Evolutionary conservation across 2,888 invertebrate genomes (phyloP).

Genomic region (Cotesia congregata): DNA sequence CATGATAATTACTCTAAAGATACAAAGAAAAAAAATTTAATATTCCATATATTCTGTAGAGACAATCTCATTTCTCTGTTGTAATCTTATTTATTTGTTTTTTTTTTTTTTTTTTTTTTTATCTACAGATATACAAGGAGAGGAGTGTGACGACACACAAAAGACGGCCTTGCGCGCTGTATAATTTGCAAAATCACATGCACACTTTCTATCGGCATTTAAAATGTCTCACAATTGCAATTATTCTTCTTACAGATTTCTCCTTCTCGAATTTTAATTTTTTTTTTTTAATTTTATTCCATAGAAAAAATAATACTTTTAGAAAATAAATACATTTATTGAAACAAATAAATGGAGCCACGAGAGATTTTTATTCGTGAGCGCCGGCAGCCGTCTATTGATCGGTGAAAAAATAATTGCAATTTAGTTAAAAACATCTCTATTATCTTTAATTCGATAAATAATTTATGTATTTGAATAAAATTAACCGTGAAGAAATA

Average conservation of each 20-base stretch:
- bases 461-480: background rate
- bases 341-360: background rate
- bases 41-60: background rate
- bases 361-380: background rate
- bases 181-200: conserved; percentile 34
- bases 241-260: background rate
- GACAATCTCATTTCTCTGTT: background rate
- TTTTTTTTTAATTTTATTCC: background rate
- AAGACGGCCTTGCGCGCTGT: conserved; percentile 26
- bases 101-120: background rate
- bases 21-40: background rate
- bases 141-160: conserved; percentile 24
- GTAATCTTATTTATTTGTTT: conserved; percentile 2
- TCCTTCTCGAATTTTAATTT: background rate
- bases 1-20: background rate
- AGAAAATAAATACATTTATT: background rate
- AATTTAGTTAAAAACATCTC: conserved; percentile 34
- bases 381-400: conserved; percentile 50
- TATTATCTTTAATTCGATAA: background rate
- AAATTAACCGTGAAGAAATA: background rate
- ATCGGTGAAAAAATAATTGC: conserved; percentile 54
- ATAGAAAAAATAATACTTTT: background rate
- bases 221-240: conserved; percentile 12
- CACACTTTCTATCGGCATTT: conserved; percentile 8
- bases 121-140: background rate